A percentile compares a stretch with the other conserved stretches of the same genome.
These are phyloP conservation scores for Philereme transversata DNA, from an alignment of 2,888 invertebrate species.

Conservation along the genomic window DNA sequence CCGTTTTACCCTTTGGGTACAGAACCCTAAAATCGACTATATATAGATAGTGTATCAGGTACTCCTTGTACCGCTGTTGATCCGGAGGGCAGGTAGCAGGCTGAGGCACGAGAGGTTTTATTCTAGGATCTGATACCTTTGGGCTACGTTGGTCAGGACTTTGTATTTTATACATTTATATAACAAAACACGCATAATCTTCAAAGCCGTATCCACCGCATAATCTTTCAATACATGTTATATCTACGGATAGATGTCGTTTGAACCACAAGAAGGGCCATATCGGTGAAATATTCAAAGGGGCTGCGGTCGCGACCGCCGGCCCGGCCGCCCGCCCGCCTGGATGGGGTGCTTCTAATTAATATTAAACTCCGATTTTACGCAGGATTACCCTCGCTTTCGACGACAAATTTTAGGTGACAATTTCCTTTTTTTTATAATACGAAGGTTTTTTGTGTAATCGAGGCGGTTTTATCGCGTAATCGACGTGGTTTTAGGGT, in stretches of 20 bases:
- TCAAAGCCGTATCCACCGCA: neutral
- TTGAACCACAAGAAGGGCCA: slow-evolving; percentile 30
- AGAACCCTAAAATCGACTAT: too few species aligned
- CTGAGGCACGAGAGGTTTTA: too few species aligned
- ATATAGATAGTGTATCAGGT: too few species aligned
- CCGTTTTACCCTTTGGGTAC: too few species aligned
- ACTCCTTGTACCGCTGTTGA: too few species aligned
- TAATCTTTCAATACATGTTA: slow-evolving; percentile 4
- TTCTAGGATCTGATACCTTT: too few species aligned
- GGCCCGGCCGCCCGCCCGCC: slow-evolving; percentile 32
- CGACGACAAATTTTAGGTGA: slow-evolving; percentile 34
- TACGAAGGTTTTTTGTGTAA: slow-evolving; percentile 24
- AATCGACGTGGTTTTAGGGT: slow-evolving; percentile 4
- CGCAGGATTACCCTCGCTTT: slow-evolving; percentile 40
- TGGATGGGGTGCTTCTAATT: slow-evolving; percentile 46
- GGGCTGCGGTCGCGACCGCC: slow-evolving; percentile 43
- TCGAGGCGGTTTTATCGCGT: slow-evolving; percentile 17
- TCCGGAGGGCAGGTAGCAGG: too few species aligned
- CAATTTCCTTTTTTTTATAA: slow-evolving; percentile 37
- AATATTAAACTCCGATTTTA: slow-evolving; percentile 58
- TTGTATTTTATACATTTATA: too few species aligned
- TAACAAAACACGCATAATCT: neutral
- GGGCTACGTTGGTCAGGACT: too few species aligned
- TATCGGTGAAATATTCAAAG: slow-evolving; percentile 59
- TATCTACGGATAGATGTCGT: slow-evolving; percentile 23